Evolutionary conservation across 2,113 vertebrate species (phyloP), one percentile per base, ranked within the genome.

Genomic region (Tyrannus savana): DNA sequence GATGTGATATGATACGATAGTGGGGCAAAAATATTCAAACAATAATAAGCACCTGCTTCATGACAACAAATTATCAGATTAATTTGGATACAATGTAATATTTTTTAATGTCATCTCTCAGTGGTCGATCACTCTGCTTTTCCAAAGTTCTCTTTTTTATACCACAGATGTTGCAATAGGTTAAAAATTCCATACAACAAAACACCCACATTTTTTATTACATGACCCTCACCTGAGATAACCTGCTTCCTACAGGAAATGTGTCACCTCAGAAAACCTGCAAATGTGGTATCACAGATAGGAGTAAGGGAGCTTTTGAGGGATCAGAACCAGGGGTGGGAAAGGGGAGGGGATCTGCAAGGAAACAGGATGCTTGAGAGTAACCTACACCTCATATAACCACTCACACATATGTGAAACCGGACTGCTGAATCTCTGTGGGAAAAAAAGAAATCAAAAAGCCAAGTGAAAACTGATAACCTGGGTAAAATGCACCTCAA

Each of bases 171-270:
- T 78, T 84, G 44, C n/a, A 72, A 68, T 37, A 71, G 39, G 19
- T 67, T 93, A 44, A 90, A 90, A 93, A 78, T 16, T n/a, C 37
- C 72, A 62, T 6, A 33, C 5, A 73, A 75, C 6, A 53, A 77
- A 75, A 47, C 0, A 0, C 2, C 18, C 31, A 52, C 8, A 3
- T 83, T 90, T 84, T 73, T n/a, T 69, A 24, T 14, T 47, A 19
- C 4, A 21, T 14, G 73, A 49, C 7, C 17, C 12, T 37, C 50
- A 66, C 44, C 37, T 53, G 46, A 83, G 50, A 73, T 58, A 86
- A 79, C 8, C 11, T 12, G 14, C 21, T 76, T 68, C 75, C 62
- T 56, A 15, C 3, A 64, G 44, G 50, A 81, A 80, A 83, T 3
- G 3, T 16, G 46, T 44, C 7, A 60, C 24, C 41, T 58, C 53